Evolutionary conservation across 2,888 invertebrate species (phyloP), one percentile per base, ranked within the genome.

Genomic region (Eilema depressum): DNA sequence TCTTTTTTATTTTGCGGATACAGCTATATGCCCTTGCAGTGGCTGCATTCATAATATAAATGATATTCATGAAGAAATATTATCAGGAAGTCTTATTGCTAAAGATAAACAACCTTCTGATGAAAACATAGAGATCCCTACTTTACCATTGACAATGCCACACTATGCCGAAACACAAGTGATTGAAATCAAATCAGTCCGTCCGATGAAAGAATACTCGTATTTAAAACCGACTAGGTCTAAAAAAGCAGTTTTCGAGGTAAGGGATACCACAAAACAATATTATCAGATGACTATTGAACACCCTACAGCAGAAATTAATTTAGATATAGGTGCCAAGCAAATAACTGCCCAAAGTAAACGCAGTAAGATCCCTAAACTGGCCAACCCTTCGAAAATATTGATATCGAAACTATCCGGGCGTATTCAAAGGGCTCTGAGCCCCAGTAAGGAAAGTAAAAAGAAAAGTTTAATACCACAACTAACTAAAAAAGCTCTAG

Each of bases 201-300:
- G 56, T 33, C 57, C 23, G 0, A 33, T 56, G 1, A 30, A 37
- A 57, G 66, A 66, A n/a, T 28, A 14, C n/a, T n/a, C n/a, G n/a
- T 56, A 30, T 56, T 56, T n/a, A n/a, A 66, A 30, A 25, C 7
- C 37, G 10, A 23, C 23, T 8, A 60, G 23, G 33, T 33, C 26
- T 37, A 68, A 64, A 41, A 71, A 28, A 56, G 11, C 61, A 28
- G 20, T 23, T 7, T 25, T 63, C 17, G 60, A 71, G 33, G 47
- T 68, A 53, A 23, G n/a, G 8, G 64, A 63, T 25, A 68, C 75
- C 3, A 72, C 74, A 4, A 80, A 78, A 14, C 84, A 84, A 3
- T 79, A 79, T 56, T 68, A 91, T 59, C 85, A 89, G 63, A 90
- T 90, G 23, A 85, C 83, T 60, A 87, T 90, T 37, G 88, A 89